A percentile compares a stretch with the other conserved stretches of the same genome.
These are phyloP conservation scores for Micrastur ruficollis DNA, from an alignment of 2,797 vertebrate genomes.

Conservation along the genomic window DNA sequence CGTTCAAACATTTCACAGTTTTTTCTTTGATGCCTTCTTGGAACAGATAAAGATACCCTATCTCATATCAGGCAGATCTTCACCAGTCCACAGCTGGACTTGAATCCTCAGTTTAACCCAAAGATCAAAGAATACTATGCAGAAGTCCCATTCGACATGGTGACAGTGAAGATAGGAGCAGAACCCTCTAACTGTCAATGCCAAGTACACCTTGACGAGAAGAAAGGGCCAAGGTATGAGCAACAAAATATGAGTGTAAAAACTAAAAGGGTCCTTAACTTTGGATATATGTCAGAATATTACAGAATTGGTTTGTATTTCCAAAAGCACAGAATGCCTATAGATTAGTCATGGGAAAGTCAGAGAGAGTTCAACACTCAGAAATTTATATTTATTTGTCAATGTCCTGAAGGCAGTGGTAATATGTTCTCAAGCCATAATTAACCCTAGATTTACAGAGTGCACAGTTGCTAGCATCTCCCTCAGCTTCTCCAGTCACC, in stretches of 20 bases:
- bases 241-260: background rate
- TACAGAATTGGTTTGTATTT: background rate
- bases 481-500: background rate
- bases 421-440: background rate
- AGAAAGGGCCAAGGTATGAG: constrained; percentile 84
- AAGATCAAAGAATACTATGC: constrained; percentile 86
- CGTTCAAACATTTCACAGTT: constrained; percentile 24
- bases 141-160: constrained; percentile 89
- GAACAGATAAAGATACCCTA: constrained; percentile 80
- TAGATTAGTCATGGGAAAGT: background rate
- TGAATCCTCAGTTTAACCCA: constrained; percentile 87
- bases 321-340: background rate
- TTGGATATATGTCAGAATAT: background rate
- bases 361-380: background rate
- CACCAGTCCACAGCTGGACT: constrained; percentile 82
- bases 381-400: background rate
- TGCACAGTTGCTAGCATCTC: background rate
- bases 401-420: background rate
- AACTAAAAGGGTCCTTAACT: background rate
- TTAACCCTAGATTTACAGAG: background rate
- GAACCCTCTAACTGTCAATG: constrained; percentile 80
- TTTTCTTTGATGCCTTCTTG: constrained; percentile 63
- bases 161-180: constrained; percentile 84
- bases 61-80: constrained; percentile 87
- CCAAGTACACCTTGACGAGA: constrained; percentile 83